These are phyloP conservation scores for Prosopocoilus inquinatus DNA, from an alignment of 2,888 invertebrate genomes.

Conservation along the genomic window DNA sequence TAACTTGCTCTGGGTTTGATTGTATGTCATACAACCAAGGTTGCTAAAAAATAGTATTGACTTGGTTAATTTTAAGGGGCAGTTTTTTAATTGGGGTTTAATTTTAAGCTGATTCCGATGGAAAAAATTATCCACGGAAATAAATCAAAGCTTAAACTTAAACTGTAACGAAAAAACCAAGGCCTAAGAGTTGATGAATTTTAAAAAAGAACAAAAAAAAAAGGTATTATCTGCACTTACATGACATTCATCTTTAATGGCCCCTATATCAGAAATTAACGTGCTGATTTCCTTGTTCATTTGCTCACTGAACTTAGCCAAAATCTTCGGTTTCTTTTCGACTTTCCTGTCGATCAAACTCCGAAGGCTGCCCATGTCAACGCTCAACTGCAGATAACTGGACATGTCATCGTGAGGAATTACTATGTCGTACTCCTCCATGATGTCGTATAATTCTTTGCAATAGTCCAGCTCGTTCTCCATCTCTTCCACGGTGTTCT, in stretches of 20 bases:
- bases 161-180: no score
- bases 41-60: slow-evolving; percentile 66
- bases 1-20: slow-evolving; percentile 67
- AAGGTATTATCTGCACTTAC: slow-evolving; percentile 48
- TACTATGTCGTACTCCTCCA: slow-evolving; percentile 74
- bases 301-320: slow-evolving; percentile 68
- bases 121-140: background rate
- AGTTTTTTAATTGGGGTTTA: no score
- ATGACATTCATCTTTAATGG: slow-evolving; percentile 69
- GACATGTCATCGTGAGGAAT: slow-evolving; percentile 71
- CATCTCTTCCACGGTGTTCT: slow-evolving; percentile 63
- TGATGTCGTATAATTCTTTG: slow-evolving; percentile 79
- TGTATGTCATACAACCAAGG: slow-evolving; percentile 71
- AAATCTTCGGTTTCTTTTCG: slow-evolving; percentile 66
- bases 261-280: slow-evolving; percentile 70
- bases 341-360: slow-evolving; percentile 69
- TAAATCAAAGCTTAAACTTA: background rate
- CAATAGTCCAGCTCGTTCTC: slow-evolving; percentile 76
- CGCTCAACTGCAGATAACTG: slow-evolving; percentile 63
- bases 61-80: no score
- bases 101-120: no score
- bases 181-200: no score
- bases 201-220: background rate
- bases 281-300: slow-evolving; percentile 76
- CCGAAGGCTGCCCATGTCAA: slow-evolving; percentile 61